Evolutionary conservation across 2,113 vertebrate species (phyloP).

Genomic region (Planiliza haematocheilus): DNA sequence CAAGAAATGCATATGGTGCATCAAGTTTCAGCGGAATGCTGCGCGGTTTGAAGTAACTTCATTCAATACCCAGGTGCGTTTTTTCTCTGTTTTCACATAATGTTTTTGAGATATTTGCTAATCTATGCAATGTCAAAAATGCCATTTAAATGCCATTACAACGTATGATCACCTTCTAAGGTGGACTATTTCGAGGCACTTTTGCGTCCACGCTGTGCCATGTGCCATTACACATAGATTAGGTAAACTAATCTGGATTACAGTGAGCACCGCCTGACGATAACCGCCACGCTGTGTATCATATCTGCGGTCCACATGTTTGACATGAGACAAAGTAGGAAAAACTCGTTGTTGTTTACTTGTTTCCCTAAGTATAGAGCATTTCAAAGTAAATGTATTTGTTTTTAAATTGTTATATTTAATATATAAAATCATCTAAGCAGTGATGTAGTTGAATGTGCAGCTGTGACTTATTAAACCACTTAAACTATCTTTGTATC

Average conservation of each 20-base stretch:
- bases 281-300: slow-evolving; percentile 12
- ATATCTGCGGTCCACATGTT: slow-evolving; percentile 2
- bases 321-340: not conserved
- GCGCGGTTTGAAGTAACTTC: not conserved
- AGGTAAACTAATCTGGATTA: slow-evolving; percentile 65
- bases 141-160: no score
- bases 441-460: no score
- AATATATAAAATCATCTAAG: no score
- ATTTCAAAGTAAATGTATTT: not conserved
- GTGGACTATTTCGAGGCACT: fast-evolving
- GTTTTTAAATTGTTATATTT: no score
- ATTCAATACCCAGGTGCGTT: not conserved
- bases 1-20: not conserved
- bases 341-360: no score
- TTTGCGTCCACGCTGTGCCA: not conserved
- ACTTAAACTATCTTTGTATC: no score
- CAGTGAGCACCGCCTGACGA: slow-evolving; percentile 1
- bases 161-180: no score
- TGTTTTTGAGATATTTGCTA: not conserved
- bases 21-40: not conserved
- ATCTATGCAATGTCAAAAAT: not conserved
- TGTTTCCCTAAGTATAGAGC: no score
- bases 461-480: no score
- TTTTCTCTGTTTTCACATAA: not conserved
- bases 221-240: slow-evolving; percentile 40